Base-by-base conservation (phyloP, 2,113 vertebrate species). In the Lucifuga dentata region DNA sequence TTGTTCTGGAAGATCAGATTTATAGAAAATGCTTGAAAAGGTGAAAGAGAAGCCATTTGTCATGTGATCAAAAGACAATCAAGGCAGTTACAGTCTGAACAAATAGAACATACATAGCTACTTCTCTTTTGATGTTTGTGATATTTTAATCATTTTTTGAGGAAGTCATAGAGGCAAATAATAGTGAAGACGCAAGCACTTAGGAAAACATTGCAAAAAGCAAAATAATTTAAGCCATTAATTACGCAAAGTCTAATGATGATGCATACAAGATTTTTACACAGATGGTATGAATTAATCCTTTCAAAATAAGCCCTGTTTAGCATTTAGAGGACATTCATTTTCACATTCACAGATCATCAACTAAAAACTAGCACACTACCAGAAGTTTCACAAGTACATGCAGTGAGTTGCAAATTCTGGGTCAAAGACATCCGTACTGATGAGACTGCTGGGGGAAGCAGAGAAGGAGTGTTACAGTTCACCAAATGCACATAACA, bases 341-440 rank as follows among this genome's bases (percentile, higher is more conserved):
- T 88, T 83, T 88, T 79, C 89, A 91, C 85, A 83, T 88, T 89
- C 89, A 90, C 90, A 86, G 85, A 89, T 86, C 81, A 65, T 83
- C 78, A 50, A 81, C 88, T 90, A 90, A 89, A 85, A 91, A 84
- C 79, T 90, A 91, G 89, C 86, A 88, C 91, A 86, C 81, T 57
- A 86, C 68, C 90, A 89, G 88, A 89, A 86, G 82, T 92, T 90
- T 89, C 83, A 91, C 88, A 91, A 90, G 86, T 86, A 88, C 93
- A 94, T 93, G 92, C 93, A 90, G 86, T 84, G 86, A 89, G 88
- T 88, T 78, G 88, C 78, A 84, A 86, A 86, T 87, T 89, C 81
- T 87, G 87, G 86, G 85, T 90, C 87, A 91, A 88, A 90, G 73
- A 89, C 84, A 90, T 91, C 71, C 78, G 81, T 52, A 86, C 84